Percentiles rank a stretch among this genome's conserved stretches.
Evolutionary conservation across 2,797 vertebrate genomes (phyloP).

Genomic region (Falco berigora): DNA sequence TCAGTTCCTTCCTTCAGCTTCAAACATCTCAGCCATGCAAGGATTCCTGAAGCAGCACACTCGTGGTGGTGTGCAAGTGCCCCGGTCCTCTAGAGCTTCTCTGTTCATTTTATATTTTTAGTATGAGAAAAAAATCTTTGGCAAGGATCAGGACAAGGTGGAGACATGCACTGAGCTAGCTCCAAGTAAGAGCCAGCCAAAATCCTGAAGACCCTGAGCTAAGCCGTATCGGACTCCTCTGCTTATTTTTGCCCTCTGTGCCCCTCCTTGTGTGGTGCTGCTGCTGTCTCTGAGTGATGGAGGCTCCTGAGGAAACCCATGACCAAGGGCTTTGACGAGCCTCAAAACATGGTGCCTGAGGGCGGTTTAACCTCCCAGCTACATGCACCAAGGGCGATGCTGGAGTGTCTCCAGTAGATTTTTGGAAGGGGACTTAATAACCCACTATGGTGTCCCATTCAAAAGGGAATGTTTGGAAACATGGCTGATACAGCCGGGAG

Average conservation of each 20-base stretch:
- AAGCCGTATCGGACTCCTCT: not conserved
- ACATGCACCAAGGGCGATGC: rapidly evolving
- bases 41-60: not conserved
- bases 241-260: not conserved
- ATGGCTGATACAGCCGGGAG: not conserved
- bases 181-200: not conserved
- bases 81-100: not conserved
- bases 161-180: not conserved
- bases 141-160: not conserved
- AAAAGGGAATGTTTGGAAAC: not conserved
- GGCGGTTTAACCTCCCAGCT: not conserved
- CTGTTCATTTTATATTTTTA: not conserved
- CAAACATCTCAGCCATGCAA: not conserved
- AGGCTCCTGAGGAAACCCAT: not conserved
- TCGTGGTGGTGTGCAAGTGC: not conserved
- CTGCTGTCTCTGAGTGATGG: not conserved
- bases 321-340: not conserved
- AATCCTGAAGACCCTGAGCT: not conserved
- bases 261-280: not conserved
- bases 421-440: not conserved
- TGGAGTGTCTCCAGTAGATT: not conserved
- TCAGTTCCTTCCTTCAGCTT: not conserved
- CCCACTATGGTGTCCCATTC: not conserved
- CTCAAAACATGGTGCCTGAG: not conserved
- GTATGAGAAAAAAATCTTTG: not conserved